phyloP scores from a whole-genome alignment of 2,113 vertebrate genomes.

The Nematolebias whitei region DNA sequence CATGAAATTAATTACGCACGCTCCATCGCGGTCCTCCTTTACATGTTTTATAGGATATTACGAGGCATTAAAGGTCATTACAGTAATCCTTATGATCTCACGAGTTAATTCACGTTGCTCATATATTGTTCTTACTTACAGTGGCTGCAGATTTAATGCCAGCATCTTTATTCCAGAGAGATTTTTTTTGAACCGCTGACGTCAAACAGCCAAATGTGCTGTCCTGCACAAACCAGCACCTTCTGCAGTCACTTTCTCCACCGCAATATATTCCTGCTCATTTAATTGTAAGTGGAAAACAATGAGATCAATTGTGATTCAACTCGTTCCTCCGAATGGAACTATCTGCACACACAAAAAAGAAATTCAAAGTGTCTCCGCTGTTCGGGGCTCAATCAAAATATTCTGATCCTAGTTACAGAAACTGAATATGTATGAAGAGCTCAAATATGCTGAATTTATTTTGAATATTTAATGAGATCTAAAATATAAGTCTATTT shows the following conservation, averaged over 20 bases:
- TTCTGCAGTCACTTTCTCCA: constrained; percentile 53
- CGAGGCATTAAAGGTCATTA: constrained; percentile 59
- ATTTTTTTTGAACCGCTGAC: background rate
- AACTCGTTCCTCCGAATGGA: constrained; percentile 80
- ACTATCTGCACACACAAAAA: constrained; percentile 83
- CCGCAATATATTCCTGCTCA: constrained; percentile 66
- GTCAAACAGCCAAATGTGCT: constrained; percentile 24
- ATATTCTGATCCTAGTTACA: constrained; percentile 84
- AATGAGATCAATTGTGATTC: constrained; percentile 85
- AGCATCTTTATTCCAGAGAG: constrained; percentile 6
- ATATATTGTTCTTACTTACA: background rate
- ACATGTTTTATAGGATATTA: constrained; percentile 54
- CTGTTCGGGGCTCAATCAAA: constrained; percentile 83
- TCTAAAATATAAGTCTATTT: constrained; percentile 86
- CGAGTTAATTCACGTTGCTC: constrained; percentile 15
- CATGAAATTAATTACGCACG: constrained; percentile 47
- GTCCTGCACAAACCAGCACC: constrained; percentile 60
- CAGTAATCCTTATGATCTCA: constrained; percentile 31
- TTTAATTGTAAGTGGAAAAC: constrained; percentile 76
- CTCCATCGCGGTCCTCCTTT: constrained; percentile 34
- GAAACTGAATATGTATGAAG: constrained; percentile 85
- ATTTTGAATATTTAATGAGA: constrained; percentile 88
- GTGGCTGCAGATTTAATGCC: background rate
- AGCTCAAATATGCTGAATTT: constrained; percentile 85
- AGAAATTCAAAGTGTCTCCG: constrained; percentile 80